phyloP scores from a whole-genome alignment of 2,113 vertebrate genomes.

The Stigmatopora argus region DNA sequence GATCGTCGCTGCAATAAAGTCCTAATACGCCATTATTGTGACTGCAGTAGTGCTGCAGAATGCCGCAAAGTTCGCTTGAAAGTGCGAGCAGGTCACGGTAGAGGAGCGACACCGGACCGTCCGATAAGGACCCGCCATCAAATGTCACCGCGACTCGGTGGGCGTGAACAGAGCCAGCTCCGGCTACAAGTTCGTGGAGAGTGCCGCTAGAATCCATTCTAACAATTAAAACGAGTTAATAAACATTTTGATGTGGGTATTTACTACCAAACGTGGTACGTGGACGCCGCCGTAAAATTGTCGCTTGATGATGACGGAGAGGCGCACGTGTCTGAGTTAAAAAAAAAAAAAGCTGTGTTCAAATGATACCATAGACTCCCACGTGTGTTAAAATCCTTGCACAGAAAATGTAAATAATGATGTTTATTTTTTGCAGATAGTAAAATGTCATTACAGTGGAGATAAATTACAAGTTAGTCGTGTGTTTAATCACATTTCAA shows the following conservation, averaged over 20 bases:
- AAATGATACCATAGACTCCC: background rate
- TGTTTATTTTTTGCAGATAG: too few species aligned
- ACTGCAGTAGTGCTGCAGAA: constrained; percentile 59
- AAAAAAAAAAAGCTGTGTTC: background rate
- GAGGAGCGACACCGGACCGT: constrained; percentile 34
- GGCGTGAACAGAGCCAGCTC: constrained; percentile 59
- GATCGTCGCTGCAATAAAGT: constrained; percentile 77
- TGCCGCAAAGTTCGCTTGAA: constrained; percentile 64
- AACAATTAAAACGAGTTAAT: background rate
- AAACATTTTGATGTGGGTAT: background rate
- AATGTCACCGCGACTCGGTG: constrained; percentile 74
- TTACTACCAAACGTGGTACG: background rate
- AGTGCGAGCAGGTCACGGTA: constrained; percentile 64
- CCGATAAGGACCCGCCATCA: constrained; percentile 49
- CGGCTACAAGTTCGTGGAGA: constrained; percentile 74
- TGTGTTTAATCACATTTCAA: background rate
- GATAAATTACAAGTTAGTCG: too few species aligned
- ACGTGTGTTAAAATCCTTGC: background rate
- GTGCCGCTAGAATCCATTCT: constrained; percentile 40
- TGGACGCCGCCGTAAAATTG: constrained; percentile 1
- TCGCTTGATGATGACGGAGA: constrained; percentile 38
- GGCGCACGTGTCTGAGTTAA: too few species aligned
- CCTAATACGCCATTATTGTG: constrained; percentile 66
- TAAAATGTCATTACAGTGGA: background rate
- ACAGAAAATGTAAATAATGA: background rate